phyloP scores from a whole-genome alignment of 2,113 vertebrate species.

The Eubucco bourcierii region DNA sequence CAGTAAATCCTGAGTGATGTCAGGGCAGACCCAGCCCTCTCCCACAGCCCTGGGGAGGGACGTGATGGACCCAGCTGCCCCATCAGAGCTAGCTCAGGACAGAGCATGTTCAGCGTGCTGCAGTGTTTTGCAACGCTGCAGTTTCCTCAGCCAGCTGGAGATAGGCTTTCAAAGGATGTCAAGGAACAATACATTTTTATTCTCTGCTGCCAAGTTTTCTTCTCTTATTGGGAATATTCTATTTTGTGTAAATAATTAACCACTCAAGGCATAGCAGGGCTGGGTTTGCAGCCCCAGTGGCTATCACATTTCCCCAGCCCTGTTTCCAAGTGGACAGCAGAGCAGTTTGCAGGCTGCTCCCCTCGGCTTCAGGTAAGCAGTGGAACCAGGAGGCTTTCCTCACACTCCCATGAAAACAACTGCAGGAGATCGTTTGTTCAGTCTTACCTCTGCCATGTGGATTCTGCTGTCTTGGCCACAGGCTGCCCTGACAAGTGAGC shows the following conservation, averaged over 20 bases:
- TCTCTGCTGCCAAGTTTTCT: neutral
- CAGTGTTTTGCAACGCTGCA: slow-evolving; percentile 6
- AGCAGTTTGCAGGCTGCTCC: neutral
- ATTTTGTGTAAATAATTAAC: slow-evolving; percentile 27
- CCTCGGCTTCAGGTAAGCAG: slow-evolving; percentile 15
- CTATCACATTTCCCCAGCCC: neutral
- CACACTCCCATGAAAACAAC: neutral
- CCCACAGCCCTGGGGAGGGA: neutral
- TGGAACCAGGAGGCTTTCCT: neutral
- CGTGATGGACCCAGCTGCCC: neutral
- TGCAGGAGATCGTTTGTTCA: slow-evolving; percentile 1
- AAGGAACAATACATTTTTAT: neutral
- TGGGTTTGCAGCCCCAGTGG: neutral
- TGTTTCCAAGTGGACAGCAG: neutral
- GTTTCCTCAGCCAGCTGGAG: neutral
- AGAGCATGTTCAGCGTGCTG: neutral
- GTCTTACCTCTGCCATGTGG: neutral
- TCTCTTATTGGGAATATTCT: slow-evolving; percentile 12
- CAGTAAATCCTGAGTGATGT: neutral
- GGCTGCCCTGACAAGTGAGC: neutral
- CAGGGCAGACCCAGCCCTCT: neutral
- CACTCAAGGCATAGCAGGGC: neutral
- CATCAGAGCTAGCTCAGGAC: neutral
- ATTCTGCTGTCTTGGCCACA: neutral
- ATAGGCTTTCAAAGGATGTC: slow-evolving; percentile 4